Base-by-base conservation (phyloP, 30 jellyfish, hydroid and myxozoan genomes). In the Cassiopea andromeda region DNA sequence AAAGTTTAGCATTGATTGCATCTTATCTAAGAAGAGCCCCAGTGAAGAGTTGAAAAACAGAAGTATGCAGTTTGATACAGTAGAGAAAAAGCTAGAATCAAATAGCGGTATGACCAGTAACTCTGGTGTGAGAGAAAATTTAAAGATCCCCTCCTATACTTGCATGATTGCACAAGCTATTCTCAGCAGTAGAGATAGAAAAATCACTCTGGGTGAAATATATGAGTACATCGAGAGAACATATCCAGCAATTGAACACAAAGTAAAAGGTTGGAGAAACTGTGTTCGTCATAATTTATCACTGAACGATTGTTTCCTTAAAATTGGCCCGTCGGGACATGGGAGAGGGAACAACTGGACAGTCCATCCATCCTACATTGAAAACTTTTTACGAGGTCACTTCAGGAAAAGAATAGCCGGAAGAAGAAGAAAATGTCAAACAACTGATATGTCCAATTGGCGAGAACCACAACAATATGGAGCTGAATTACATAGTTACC, bases 261-360 rank as follows among this genome's bases (percentile, higher is more conserved):
- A 81, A 57, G 97, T 90, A 43, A 90, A 90, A 44, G 97, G 97
- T 9, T 90, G 97, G 97, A 75, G 91, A 73, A 90, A 90, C 76
- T 90, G 97, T 69, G 97, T 90, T 14, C 93, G 97, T 15, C 97
- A 90, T 61, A 90, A 90, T 47, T 57, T 90, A 77, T 82, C 93
- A 6, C 76, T 90, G 46, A 85, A 90, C 68, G 97, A 90, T 46
- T 90, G 97, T 60, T 90, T 90, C 64, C 60, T 90, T 64, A 90
- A 90, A 64, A 60, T 90, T n/a, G 97, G 97, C 14, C 91, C 92
- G 14, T 90, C 97, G 5, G 83, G 54, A 59, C 90, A 82, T 47
- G 97, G 97, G 15, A 83, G 97, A 47, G 97, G 97, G 12, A 90
- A 83, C 78, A 91, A 90, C 66, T 90, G 97, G 97, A 83, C 97